phyloP scores from a whole-genome alignment of 2,797 vertebrate genomes.

The Melanotaenia boesemani region DNA sequence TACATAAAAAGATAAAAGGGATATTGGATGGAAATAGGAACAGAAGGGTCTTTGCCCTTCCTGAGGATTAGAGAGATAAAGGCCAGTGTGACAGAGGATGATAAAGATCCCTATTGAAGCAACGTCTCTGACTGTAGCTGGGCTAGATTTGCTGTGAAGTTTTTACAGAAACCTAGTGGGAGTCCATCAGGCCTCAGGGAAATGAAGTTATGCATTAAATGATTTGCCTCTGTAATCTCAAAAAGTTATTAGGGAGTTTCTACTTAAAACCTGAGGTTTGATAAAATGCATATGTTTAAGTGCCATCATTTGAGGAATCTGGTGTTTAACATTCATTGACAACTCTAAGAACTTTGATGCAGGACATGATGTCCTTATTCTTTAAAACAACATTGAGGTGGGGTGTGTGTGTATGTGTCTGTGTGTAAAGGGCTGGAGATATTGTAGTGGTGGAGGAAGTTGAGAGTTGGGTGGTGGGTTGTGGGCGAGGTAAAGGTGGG shows the following conservation, averaged over 20 bases:
- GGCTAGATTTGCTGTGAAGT: not conserved
- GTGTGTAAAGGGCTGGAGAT: no score
- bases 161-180: not conserved
- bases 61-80: slow-evolving; percentile 2
- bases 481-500: no score
- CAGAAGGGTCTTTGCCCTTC: not conserved
- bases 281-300: not conserved
- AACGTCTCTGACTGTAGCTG: not conserved
- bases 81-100: not conserved
- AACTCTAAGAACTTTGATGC: not conserved
- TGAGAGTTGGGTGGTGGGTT: no score
- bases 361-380: not conserved
- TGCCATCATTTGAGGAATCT: not conserved
- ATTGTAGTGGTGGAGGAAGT: no score
- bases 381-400: slow-evolving; percentile 14
- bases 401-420: no score
- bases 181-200: slow-evolving; percentile 3
- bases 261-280: not conserved
- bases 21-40: not conserved
- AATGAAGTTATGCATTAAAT: not conserved
- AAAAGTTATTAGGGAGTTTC: not conserved
- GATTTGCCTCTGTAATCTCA: not conserved
- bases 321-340: not conserved
- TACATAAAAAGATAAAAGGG: not conserved
- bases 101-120: not conserved